phyloP scores from a whole-genome alignment of 2,888 invertebrate genomes.

The Ochropleura leucogaster region DNA sequence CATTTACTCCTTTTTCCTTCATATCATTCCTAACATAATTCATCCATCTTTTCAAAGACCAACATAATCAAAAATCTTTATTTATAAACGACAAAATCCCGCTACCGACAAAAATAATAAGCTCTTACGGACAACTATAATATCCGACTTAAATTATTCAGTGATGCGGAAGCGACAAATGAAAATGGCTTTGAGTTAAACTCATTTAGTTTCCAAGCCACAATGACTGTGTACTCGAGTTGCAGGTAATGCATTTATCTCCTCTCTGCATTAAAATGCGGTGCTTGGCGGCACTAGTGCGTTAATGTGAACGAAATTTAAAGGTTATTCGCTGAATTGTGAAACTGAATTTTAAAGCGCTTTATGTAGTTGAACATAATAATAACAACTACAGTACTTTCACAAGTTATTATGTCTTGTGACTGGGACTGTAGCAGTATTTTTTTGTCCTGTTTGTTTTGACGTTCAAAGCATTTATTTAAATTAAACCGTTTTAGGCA shows the following conservation, averaged over 20 bases:
- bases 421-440: no score
- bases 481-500: no score
- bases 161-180: conserved; percentile 24
- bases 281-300: neutral
- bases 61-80: neutral
- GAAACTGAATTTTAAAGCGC: neutral
- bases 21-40: no score
- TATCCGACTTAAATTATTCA: conserved; percentile 23
- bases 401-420: no score
- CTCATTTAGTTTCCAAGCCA: conserved; percentile 18
- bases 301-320: neutral
- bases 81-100: neutral
- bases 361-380: neutral
- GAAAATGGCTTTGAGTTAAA: conserved; percentile 35
- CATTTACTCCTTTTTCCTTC: no score
- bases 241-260: conserved; percentile 38
- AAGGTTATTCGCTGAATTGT: neutral
- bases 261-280: conserved; percentile 17
- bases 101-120: neutral
- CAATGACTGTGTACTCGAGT: conserved; percentile 10
- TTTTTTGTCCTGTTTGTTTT: no score
- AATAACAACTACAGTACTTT: neutral
- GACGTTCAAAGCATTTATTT: no score
- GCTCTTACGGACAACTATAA: conserved; percentile 4
- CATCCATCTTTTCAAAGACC: neutral